Percentiles rank a stretch among this genome's conserved stretches.
These are phyloP conservation scores for Rhagologus leucostigma DNA, from an alignment of 2,113 vertebrate genomes.

Conservation along the genomic window DNA sequence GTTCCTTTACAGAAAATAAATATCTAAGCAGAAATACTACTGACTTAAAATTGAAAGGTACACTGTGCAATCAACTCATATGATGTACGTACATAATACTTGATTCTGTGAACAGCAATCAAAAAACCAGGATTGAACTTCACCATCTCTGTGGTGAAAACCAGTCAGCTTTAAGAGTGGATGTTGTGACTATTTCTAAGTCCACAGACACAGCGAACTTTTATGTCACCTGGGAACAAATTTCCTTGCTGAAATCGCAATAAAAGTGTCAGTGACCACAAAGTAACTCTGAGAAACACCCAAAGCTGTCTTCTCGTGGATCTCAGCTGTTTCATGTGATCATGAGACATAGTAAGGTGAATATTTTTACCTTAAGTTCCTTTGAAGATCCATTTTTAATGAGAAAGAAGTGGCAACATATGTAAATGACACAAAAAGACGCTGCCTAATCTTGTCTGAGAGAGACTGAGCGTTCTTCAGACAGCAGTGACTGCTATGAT, in stretches of 20 bases:
- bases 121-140: neutral
- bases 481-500: neutral
- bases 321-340: neutral
- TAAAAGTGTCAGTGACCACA: neutral
- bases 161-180: neutral
- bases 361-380: neutral
- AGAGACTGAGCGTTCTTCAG: neutral
- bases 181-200: neutral
- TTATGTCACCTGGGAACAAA: neutral
- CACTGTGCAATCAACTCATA: neutral
- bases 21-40: neutral
- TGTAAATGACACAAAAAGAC: neutral
- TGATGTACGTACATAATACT: accelerated
- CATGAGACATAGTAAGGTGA: neutral
- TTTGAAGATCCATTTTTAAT: neutral
- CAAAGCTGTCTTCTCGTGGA: neutral
- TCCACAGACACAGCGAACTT: neutral
- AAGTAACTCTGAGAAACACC: neutral
- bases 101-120: neutral
- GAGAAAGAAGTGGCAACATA: neutral
- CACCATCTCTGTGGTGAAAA: neutral
- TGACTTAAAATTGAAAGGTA: neutral
- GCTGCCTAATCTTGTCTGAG: neutral
- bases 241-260: neutral
- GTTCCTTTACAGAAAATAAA: neutral